Percentiles rank a stretch among this genome's conserved stretches.
Evolutionary conservation across 2,888 invertebrate species (phyloP).

Genomic region (Taenaris catops): DNA sequence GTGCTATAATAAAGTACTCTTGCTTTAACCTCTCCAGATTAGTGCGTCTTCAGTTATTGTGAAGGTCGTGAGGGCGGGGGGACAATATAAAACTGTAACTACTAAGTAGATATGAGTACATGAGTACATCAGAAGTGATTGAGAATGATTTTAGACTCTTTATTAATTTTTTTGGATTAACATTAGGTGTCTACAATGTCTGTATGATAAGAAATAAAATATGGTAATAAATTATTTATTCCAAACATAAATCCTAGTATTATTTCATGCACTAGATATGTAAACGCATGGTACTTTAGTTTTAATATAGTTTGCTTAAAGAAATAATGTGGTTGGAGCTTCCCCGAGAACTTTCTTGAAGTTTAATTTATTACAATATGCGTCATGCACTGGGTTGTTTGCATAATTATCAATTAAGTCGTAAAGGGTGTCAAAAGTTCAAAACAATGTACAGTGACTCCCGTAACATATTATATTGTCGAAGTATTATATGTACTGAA

Average conservation of each 20-base stretch:
- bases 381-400: slow-evolving; percentile 7
- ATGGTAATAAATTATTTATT: slow-evolving; percentile 17
- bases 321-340: no score
- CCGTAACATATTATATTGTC: slow-evolving; percentile 6
- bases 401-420: slow-evolving; percentile 16
- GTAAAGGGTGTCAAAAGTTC: slow-evolving; percentile 13
- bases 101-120: slow-evolving; percentile 69
- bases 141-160: slow-evolving; percentile 40
- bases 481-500: no score
- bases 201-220: slow-evolving; percentile 4
- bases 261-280: background rate
- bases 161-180: slow-evolving; percentile 37
- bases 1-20: no score
- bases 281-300: background rate
- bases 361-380: slow-evolving; percentile 1
- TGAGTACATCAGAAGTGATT: slow-evolving; percentile 37
- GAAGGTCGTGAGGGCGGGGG: slow-evolving; percentile 38
- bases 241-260: slow-evolving; percentile 7
- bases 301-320: slow-evolving; percentile 1
- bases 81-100: slow-evolving; percentile 66
- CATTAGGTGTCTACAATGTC: slow-evolving; percentile 26
- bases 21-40: no score
- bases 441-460: slow-evolving; percentile 16
- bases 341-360: slow-evolving; percentile 3
- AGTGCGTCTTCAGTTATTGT: no score